phyloP scores from a whole-genome alignment of 2,113 vertebrate genomes.

The Mastomys natalensis region DNA sequence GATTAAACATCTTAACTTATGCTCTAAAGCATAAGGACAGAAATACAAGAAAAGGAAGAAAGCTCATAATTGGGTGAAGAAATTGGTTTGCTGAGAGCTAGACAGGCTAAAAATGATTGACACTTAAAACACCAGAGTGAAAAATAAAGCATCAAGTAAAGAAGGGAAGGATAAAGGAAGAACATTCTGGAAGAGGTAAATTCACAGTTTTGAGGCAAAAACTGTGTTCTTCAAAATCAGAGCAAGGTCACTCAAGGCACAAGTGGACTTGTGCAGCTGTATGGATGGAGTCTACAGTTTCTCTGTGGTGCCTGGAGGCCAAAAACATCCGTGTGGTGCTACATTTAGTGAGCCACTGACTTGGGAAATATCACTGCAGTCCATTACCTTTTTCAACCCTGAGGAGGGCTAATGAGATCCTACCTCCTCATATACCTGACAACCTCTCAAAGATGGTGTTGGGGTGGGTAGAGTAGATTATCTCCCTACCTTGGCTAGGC shows the following conservation, averaged over 20 bases:
- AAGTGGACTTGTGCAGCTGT: background rate
- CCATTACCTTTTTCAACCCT: background rate
- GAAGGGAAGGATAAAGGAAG: background rate
- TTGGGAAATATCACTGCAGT: background rate
- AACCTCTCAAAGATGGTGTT: background rate
- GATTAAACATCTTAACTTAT: background rate
- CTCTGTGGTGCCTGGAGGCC: background rate
- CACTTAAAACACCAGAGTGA: background rate
- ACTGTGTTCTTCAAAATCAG: constrained; percentile 1
- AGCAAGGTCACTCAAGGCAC: constrained; percentile 12
- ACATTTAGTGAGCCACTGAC: background rate
- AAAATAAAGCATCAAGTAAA: background rate
- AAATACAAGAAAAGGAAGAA: background rate
- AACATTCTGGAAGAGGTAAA: background rate
- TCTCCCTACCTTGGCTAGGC: background rate
- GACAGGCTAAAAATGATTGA: background rate
- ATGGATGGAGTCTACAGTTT: background rate
- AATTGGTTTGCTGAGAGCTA: background rate
- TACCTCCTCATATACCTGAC: background rate
- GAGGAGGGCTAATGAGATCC: background rate
- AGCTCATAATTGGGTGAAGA: background rate
- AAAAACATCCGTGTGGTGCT: rapidly evolving
- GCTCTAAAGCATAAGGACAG: background rate
- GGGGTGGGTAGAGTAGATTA: no score
- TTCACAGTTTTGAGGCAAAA: background rate